Percentiles rank a stretch among this genome's conserved stretches.
These are phyloP conservation scores for Glaucomys volans DNA, from an alignment of 2,113 vertebrate genomes.

Conservation along the genomic window DNA sequence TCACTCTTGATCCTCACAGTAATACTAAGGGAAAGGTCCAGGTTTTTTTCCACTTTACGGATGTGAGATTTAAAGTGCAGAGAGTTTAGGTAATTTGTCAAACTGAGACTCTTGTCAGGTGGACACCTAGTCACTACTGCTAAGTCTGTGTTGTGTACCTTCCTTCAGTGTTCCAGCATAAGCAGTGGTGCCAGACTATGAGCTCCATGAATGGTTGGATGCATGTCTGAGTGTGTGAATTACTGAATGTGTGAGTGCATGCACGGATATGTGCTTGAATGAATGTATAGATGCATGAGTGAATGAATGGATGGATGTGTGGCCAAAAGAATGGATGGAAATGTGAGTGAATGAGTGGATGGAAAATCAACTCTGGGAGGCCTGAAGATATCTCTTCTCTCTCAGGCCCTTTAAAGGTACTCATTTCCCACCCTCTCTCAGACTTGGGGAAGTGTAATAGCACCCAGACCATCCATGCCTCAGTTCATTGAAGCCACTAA, in stretches of 20 bases:
- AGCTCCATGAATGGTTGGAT: neutral
- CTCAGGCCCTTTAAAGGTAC: neutral
- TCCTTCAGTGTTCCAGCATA: neutral
- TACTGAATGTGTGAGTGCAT: neutral
- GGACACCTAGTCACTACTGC: neutral
- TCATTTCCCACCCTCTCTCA: neutral
- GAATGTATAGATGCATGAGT: too few species aligned
- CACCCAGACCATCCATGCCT: neutral
- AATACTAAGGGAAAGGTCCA: neutral
- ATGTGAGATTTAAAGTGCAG: neutral
- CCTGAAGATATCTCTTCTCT: neutral
- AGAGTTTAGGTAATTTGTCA: neutral
- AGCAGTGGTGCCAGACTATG: neutral
- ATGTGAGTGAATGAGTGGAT: too few species aligned
- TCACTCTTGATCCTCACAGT: neutral
- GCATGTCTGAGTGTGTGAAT: neutral
- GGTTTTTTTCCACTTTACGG: neutral
- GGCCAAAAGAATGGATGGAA: too few species aligned
- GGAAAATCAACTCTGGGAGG: neutral
- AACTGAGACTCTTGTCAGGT: neutral
- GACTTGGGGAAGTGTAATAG: neutral
- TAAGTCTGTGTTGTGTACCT: neutral
- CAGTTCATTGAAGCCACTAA: neutral
- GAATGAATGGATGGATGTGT: too few species aligned
- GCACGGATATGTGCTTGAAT: too few species aligned